phyloP scores from a whole-genome alignment of 1,140 invertebrate species.

The Trichonephila clavipes region DNA sequence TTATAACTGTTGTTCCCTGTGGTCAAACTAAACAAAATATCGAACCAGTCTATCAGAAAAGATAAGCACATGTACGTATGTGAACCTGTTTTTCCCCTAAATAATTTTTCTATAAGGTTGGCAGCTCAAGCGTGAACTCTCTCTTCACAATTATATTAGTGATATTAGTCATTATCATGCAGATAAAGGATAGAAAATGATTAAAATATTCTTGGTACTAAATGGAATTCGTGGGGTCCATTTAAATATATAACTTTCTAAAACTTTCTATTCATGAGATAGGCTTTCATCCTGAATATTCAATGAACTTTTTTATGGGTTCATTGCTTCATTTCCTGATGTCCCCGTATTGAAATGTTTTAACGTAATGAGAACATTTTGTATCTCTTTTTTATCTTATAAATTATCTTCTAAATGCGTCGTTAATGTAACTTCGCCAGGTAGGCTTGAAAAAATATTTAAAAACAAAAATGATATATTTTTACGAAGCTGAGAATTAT shows the following conservation, averaged over 20 bases:
- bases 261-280: conserved; percentile 51
- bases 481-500: no score
- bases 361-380: conserved; percentile 57
- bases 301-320: conserved; percentile 45
- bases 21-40: conserved; percentile 31
- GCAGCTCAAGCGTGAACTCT: conserved; percentile 55
- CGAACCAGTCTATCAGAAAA: conserved; percentile 14
- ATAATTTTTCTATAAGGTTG: conserved; percentile 57
- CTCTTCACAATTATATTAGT: conserved; percentile 65
- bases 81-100: conserved; percentile 31
- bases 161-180: conserved; percentile 67
- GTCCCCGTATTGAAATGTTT: conserved; percentile 49
- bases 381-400: neutral
- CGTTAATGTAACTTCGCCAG: neutral
- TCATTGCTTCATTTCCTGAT: conserved; percentile 52
- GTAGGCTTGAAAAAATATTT: no score
- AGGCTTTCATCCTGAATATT: conserved; percentile 56
- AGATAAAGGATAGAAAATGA: conserved; percentile 25
- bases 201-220: conserved; percentile 42
- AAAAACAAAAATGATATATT: no score
- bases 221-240: conserved; percentile 24
- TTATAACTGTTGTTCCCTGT: neutral
- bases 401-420: neutral
- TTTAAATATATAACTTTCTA: conserved; percentile 72
- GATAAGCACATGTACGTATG: conserved; percentile 12